phyloP scores from a whole-genome alignment of 2,113 vertebrate genomes.

The Antigone vipio region DNA sequence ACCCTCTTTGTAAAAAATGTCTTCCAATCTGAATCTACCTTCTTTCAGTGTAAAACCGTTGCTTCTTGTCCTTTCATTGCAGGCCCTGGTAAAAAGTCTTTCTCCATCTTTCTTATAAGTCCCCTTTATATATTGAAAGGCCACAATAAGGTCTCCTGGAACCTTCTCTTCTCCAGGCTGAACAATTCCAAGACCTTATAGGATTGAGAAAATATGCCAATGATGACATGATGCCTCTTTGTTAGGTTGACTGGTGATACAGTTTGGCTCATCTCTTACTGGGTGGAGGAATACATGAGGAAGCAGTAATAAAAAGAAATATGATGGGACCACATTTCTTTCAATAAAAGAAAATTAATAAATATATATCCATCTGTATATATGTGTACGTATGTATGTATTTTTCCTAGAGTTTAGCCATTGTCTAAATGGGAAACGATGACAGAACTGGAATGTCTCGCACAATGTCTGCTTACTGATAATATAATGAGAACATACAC shows the following conservation, averaged over 20 bases:
- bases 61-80: background rate
- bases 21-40: background rate
- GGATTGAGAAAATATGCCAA: background rate
- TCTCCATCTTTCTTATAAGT: background rate
- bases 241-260: background rate
- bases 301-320: background rate
- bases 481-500: background rate
- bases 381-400: too few species aligned
- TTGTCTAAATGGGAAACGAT: background rate
- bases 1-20: background rate
- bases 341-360: background rate
- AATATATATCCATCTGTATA: background rate
- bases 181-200: background rate
- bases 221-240: background rate
- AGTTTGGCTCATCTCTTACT: background rate
- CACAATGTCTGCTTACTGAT: background rate
- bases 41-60: background rate
- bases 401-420: background rate
- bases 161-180: background rate
- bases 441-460: constrained; percentile 24
- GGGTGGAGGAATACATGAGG: background rate
- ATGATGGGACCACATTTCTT: background rate
- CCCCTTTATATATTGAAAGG: background rate
- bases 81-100: background rate
- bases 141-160: background rate